Percentiles rank a stretch among this genome's conserved stretches.
Evolutionary conservation across 2,888 invertebrate species (phyloP).

Genomic region (Ptilodon capucinus): DNA sequence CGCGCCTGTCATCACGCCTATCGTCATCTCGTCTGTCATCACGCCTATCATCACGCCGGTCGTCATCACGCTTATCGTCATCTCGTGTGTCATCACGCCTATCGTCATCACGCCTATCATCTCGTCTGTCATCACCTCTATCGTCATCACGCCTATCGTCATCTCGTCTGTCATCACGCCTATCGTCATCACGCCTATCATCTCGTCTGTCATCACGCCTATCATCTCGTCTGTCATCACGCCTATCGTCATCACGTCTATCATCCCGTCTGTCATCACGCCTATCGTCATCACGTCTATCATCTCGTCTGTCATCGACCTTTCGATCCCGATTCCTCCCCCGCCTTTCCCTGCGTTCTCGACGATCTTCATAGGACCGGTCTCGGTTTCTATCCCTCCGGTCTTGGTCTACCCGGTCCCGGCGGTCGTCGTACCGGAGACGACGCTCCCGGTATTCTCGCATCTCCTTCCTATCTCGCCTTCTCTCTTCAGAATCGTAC

Average conservation of each 20-base stretch:
- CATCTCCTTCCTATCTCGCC: not conserved
- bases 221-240: not conserved
- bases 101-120: not conserved
- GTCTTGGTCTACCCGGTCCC: not conserved
- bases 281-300: not conserved
- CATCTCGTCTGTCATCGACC: not conserved
- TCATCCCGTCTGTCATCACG: not conserved
- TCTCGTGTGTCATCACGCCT: not conserved
- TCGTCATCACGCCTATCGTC: not conserved
- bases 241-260: not conserved
- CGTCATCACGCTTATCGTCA: not conserved
- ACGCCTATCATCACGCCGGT: not conserved
- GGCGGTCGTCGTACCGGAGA: not conserved
- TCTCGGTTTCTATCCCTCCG: not conserved
- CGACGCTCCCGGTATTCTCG: not conserved
- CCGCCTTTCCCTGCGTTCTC: not conserved
- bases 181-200: not conserved
- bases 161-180: not conserved
- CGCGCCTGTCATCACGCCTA: not conserved
- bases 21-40: constrained; percentile 3
- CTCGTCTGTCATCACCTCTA: not conserved
- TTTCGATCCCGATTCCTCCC: not conserved
- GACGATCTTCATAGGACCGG: not conserved
- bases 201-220: not conserved
- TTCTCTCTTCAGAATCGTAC: not conserved